These are phyloP conservation scores for Arctocebus calabarensis DNA, from an alignment of 2,797 vertebrate genomes.

Conservation along the genomic window DNA sequence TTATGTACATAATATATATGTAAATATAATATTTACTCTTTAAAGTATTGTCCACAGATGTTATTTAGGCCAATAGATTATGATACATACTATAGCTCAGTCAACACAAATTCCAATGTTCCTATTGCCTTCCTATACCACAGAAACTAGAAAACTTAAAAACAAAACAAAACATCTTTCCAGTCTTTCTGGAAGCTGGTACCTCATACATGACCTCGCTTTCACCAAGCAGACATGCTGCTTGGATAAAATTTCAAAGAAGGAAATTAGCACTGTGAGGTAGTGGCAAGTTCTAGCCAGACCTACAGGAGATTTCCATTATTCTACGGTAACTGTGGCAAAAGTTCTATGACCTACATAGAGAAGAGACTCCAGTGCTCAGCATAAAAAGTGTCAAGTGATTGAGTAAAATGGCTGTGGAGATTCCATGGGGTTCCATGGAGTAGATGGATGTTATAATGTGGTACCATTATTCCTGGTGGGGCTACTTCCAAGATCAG, in stretches of 20 bases:
- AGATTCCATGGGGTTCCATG: neutral
- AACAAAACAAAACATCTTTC: neutral
- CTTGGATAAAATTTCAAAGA: neutral
- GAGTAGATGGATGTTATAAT: neutral
- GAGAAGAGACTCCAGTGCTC: neutral
- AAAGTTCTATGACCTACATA: neutral
- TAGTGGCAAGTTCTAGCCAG: neutral
- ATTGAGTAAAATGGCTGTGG: neutral
- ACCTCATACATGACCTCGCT: neutral
- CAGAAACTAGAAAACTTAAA: neutral
- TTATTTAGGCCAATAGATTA: constrained; percentile 28
- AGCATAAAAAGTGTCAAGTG: neutral
- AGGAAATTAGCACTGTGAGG: neutral
- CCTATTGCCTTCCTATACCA: neutral
- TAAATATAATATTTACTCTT: neutral
- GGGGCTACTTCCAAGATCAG: neutral
- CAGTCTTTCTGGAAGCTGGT: neutral
- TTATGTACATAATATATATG: neutral
- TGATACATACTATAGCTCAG: neutral
- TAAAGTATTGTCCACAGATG: neutral
- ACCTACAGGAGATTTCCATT: neutral
- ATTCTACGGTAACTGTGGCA: neutral
- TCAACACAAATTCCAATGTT: neutral
- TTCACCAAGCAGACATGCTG: neutral
- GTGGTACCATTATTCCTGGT: neutral